phyloP scores from a whole-genome alignment of 2,113 vertebrate species.

The Pygoscelis antarcticus region DNA sequence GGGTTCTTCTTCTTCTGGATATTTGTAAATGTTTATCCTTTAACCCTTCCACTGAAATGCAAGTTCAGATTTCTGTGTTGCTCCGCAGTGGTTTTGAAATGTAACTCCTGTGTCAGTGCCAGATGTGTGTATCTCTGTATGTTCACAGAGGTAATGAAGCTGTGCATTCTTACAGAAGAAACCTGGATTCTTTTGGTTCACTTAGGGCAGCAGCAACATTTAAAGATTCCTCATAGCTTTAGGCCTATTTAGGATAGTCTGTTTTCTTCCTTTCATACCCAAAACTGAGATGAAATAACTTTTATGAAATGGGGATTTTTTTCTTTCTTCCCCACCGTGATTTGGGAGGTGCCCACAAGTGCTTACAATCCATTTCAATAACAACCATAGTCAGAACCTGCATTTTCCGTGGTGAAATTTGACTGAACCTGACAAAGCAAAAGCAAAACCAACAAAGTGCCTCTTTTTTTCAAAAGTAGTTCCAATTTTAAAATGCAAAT shows the following conservation, averaged over 20 bases:
- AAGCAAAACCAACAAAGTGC: background rate
- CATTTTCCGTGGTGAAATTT: background rate
- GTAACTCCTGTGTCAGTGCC: background rate
- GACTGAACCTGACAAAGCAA: background rate
- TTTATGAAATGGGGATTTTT: background rate
- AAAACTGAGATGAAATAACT: background rate
- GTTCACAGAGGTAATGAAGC: background rate
- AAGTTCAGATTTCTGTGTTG: background rate
- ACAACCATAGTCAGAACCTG: background rate
- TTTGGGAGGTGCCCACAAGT: background rate
- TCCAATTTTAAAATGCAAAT: background rate
- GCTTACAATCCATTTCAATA: background rate
- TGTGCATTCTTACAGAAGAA: background rate
- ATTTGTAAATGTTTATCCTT: constrained; percentile 15
- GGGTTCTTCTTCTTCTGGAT: background rate
- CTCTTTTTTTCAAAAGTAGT: background rate
- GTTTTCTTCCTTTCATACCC: background rate
- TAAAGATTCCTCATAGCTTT: background rate
- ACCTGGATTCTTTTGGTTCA: background rate
- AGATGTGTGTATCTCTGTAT: background rate
- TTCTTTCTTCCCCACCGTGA: background rate
- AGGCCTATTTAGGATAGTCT: background rate
- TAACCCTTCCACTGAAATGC: background rate
- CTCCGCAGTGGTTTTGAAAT: background rate
- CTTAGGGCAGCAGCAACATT: background rate